These are phyloP conservation scores for Etia nguti DNA, from an alignment of 2,113 vertebrate genomes.

Conservation along the genomic window DNA sequence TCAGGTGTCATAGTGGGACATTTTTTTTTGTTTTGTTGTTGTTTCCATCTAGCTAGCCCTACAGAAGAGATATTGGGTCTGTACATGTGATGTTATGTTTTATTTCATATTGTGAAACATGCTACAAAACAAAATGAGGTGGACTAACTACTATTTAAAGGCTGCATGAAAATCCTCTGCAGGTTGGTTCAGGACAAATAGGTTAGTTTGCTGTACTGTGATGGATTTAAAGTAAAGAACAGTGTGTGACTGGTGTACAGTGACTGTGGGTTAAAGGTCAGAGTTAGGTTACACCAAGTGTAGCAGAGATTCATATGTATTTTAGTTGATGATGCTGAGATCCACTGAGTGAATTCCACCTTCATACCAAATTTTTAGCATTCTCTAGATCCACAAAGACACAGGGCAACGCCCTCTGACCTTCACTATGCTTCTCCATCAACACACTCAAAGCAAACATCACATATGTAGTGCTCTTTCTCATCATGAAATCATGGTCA, in stretches of 20 bases:
- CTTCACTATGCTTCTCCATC: neutral
- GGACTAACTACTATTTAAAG: too few species aligned
- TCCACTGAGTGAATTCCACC: too few species aligned
- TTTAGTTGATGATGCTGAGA: neutral
- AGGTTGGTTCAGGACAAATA: too few species aligned
- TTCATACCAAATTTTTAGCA: too few species aligned
- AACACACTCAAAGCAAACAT: neutral
- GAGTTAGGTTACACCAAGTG: neutral
- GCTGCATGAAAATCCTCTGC: too few species aligned
- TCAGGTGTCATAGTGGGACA: neutral
- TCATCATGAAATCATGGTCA: neutral
- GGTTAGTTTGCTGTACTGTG: neutral
- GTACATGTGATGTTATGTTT: too few species aligned
- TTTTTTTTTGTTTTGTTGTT: neutral
- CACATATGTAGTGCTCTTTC: neutral
- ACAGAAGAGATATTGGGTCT: too few species aligned
- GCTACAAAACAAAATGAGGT: too few species aligned
- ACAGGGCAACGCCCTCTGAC: neutral
- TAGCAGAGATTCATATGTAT: neutral
- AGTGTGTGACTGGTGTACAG: neutral
- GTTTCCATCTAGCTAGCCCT: neutral
- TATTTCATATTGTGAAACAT: too few species aligned
- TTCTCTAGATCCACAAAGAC: neutral
- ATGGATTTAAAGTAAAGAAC: neutral
- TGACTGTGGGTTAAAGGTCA: neutral